Evolutionary conservation across 2,888 invertebrate genomes (phyloP).

Genomic region (Melanchra persicariae): DNA sequence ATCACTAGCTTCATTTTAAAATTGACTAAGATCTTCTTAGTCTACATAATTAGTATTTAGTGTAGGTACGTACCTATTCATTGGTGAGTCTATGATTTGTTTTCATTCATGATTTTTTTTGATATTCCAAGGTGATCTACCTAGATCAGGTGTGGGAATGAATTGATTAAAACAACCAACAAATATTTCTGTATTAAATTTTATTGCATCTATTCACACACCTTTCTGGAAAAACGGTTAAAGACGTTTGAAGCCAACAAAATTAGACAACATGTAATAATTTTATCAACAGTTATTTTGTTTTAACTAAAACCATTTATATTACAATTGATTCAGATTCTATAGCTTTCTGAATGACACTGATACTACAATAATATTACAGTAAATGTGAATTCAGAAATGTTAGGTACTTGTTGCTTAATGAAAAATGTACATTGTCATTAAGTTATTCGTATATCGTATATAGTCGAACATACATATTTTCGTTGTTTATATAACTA

Average conservation of each 20-base stretch:
- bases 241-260: slow-evolving; percentile 84
- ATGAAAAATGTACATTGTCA: slow-evolving; percentile 60
- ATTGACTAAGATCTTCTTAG: neutral
- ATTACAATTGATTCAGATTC: slow-evolving; percentile 52
- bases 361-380: slow-evolving; percentile 51
- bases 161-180: slow-evolving; percentile 66
- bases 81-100: neutral
- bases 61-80: neutral
- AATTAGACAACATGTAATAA: slow-evolving; percentile 68
- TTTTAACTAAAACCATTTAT: slow-evolving; percentile 58
- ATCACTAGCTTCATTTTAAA: neutral
- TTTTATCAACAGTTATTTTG: slow-evolving; percentile 62
- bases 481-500: slow-evolving; percentile 78
- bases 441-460: slow-evolving; percentile 57
- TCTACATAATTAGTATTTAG: neutral
- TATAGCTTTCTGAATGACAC: slow-evolving; percentile 49
- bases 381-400: slow-evolving; percentile 47
- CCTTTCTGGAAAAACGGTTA: slow-evolving; percentile 85
- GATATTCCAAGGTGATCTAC: neutral
- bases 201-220: slow-evolving; percentile 92
- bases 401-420: slow-evolving; percentile 45
- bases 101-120: neutral
- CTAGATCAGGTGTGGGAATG: slow-evolving; percentile 1
- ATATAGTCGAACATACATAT: slow-evolving; percentile 63
- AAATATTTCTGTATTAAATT: slow-evolving; percentile 90